A percentile compares a stretch with the other conserved stretches of the same genome.
Conservation (phyloP, 2,888 invertebrate species). For the Lapara coniferarum region DNA sequence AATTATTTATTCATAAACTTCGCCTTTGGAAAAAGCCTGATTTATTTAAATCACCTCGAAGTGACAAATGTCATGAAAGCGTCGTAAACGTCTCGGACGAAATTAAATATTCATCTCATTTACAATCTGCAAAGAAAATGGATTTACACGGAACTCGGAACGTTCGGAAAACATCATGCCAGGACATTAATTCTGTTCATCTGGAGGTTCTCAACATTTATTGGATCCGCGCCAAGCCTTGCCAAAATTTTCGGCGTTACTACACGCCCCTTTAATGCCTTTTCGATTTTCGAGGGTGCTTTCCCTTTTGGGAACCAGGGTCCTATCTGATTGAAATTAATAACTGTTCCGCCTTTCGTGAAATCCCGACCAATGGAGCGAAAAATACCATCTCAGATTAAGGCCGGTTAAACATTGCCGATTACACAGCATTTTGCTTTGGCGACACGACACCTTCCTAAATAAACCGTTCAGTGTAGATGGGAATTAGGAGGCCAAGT, state of each 20-base stretch:
- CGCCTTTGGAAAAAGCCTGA: conserved; percentile 14
- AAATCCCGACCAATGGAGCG: conserved; percentile 41
- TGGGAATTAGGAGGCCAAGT: background rate
- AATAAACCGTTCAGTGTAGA: conserved; percentile 6
- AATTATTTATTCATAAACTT: conserved; percentile 21
- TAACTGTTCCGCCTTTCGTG: conserved; percentile 25
- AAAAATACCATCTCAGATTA: conserved; percentile 52
- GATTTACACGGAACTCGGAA: conserved; percentile 9
- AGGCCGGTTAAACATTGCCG: conserved; percentile 43
- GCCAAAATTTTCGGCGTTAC: conserved; percentile 20
- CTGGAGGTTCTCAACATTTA: conserved; percentile 21
- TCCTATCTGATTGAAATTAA: conserved; percentile 28
- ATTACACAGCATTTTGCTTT: conserved; percentile 34
- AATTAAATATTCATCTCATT: conserved; percentile 26
- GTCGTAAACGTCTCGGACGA: conserved; percentile 23
- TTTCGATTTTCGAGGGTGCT: too few species aligned
- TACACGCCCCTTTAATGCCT: background rate
- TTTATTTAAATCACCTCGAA: conserved; percentile 21
- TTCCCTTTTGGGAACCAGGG: conserved; percentile 15
- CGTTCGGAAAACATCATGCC: conserved; percentile 18
- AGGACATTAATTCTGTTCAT: conserved; percentile 24
- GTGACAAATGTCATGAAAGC: conserved; percentile 21
- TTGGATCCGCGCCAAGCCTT: conserved; percentile 8
- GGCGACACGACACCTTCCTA: conserved; percentile 15
- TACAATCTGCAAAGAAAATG: conserved; percentile 25